Base-by-base conservation (phyloP, 2,113 vertebrate genomes). In the Scartelaos histophorus region DNA sequence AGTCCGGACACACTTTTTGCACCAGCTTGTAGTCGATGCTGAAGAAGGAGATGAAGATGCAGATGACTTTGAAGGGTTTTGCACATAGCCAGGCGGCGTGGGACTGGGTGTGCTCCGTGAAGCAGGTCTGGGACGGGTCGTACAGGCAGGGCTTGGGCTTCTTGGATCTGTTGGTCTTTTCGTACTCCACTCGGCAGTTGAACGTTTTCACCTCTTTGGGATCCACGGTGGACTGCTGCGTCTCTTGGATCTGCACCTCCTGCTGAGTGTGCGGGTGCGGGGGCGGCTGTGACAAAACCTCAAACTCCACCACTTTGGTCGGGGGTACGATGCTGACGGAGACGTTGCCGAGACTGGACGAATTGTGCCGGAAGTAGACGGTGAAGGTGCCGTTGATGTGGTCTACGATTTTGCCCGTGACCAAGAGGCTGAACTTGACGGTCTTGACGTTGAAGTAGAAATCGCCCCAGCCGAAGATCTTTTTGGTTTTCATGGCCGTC, bases 1-100 rank as follows among this genome's bases (percentile, higher is more conserved):
- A 97, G 90, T 99, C 98, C 56, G 98, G 98, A 78, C 98, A 99
- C 82, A 99, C 97, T 91, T 99, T 99, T 90, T 99, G 97, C 78
- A 99, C 97, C 86, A 99, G 93, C 95, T 98, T 98, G 93, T 99
- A 99, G 86, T 99, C 97, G 72, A 96, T 95, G 90, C 98, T 99
- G 81, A 96, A 96, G 94, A 98, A 99, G 78, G 97, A 98, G 90
- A 99, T 96, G 92, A 98, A 99, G 90, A 99, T 98, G 89, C 98
- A 99, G 92, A 99, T 99, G 87, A 99, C 97, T 87, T 98, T 99
- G 93, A 99, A 99, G 83, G 98, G 98, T 82, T 99, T 99, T 84
- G 96, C 94, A 19, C 98, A 99, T 7, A 97, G 96, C 98, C 98
- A 99, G 80, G 97, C 94, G 0, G 97, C 96, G 0, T 98, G 95